phyloP scores from a whole-genome alignment of 2,797 vertebrate species.

The Darevskia mixta region DNA sequence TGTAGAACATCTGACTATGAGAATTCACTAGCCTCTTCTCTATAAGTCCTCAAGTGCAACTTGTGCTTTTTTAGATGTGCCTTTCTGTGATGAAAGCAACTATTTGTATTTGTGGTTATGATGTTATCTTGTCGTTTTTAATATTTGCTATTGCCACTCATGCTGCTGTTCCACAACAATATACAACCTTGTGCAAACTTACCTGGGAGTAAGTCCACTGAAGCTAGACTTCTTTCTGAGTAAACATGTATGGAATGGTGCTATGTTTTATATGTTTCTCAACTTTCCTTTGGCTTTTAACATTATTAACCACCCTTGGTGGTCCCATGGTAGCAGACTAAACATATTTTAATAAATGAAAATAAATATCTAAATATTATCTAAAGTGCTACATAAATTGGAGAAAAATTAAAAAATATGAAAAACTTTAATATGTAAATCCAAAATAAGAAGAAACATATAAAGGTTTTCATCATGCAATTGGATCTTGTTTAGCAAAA shows the following conservation, averaged over 20 bases:
- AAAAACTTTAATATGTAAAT: conserved; percentile 22
- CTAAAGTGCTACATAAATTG: conserved; percentile 13
- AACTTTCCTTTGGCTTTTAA: not conserved
- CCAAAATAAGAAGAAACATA: conserved; percentile 9
- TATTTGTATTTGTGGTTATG: not conserved
- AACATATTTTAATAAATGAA: not conserved
- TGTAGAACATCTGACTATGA: not conserved
- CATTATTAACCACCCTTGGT: not conserved
- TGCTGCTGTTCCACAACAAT: not conserved
- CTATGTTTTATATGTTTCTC: not conserved
- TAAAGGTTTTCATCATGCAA: conserved; percentile 2
- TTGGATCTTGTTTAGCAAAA: conserved; percentile 54
- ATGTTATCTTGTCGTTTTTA: not conserved
- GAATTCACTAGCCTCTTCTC: not conserved
- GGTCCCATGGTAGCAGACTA: not conserved
- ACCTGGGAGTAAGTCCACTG: too few species aligned
- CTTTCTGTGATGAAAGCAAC: not conserved
- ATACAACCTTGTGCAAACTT: not conserved
- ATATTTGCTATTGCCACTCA: not conserved
- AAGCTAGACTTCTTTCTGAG: not conserved
- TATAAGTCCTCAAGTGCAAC: not conserved
- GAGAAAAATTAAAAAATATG: conserved; percentile 28
- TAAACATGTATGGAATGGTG: too few species aligned
- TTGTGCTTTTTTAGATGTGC: not conserved
- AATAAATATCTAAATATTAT: not conserved